Percentiles rank a stretch among this genome's conserved stretches.
Conservation (phyloP, 2,113 vertebrate genomes). For the Passer domesticus region DNA sequence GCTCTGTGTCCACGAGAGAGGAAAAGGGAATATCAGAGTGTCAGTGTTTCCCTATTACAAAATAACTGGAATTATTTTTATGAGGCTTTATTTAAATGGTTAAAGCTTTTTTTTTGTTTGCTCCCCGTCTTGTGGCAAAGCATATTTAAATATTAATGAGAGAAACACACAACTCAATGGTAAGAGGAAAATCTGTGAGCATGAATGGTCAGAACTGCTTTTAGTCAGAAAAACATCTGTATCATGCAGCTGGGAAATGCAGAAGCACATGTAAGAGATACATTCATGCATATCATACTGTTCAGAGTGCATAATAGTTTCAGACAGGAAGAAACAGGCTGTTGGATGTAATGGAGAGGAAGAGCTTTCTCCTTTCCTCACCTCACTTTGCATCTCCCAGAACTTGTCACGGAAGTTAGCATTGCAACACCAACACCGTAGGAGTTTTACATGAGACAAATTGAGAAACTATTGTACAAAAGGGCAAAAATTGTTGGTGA, state of each 20-base stretch:
- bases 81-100: constrained; percentile 21
- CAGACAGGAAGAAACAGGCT: constrained; percentile 6
- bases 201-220: constrained; percentile 61
- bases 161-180: background rate
- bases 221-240: constrained; percentile 36
- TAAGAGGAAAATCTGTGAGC: constrained; percentile 4
- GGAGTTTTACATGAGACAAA: background rate
- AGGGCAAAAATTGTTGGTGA: background rate
- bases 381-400: constrained; percentile 1
- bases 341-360: background rate
- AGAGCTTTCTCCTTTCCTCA: constrained; percentile 26
- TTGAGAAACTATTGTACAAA: background rate
- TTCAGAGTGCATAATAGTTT: background rate
- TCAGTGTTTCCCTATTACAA: background rate
- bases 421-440: background rate
- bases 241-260: background rate
- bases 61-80: constrained; percentile 22
- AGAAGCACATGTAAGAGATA: background rate
- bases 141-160: constrained; percentile 67
- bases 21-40: background rate
- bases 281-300: background rate
- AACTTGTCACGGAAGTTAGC: background rate
- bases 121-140: constrained; percentile 32
- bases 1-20: background rate
- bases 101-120: constrained; percentile 14